Base-by-base conservation (phyloP, 2,888 invertebrate genomes). In the Drosophila pegasa region DNA sequence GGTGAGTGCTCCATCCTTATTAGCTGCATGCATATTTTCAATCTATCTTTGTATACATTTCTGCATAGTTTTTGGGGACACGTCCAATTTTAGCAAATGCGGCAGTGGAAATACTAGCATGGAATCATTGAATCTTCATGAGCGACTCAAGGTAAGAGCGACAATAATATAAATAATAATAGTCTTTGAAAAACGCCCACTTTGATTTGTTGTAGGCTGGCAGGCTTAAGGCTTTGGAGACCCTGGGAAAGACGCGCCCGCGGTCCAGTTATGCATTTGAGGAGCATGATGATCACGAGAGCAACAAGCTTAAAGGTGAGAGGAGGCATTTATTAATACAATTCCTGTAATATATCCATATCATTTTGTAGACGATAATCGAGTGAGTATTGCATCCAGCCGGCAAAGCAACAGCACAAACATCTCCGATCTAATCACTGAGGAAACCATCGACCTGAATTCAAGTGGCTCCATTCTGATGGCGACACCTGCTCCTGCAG, bases 371-470 rank as follows among this genome's bases (percentile, higher is more conserved):
- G 73, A 3, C 6, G 18, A 8, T 1, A 57, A 31, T 20, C 64
- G 70, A 25, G n/a, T n/a, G 78, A 61, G 87, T 81, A 74, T 80
- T 80, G 22, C 79, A 68, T 20, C 73, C 72, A 41, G 47, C 16
- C 29, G 33, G 4, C 55, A 47, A 3, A 78, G 78, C 0, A 80
- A 80, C 5, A 70, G 71, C 20, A 89, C 89, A 3, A 92, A 92
- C 61, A 90, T 91, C 37, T 91, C 91, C 3, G 92, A 92, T 40
- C 75, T 92, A 18, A 78, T 90, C 2, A 87, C 84, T 1, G 92
- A 92, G 62, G 89, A 91, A 55, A 92, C 92, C 6, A 91, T 92
- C 27, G 80, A 91, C 66, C 71, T 92, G 0, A 90, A 91, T 68
- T 89, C 80, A 0, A 85, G 81, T 16, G 78, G 72, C 10, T 78